phyloP scores from a whole-genome alignment of 2,797 vertebrate species.

The Anas georgica region DNA sequence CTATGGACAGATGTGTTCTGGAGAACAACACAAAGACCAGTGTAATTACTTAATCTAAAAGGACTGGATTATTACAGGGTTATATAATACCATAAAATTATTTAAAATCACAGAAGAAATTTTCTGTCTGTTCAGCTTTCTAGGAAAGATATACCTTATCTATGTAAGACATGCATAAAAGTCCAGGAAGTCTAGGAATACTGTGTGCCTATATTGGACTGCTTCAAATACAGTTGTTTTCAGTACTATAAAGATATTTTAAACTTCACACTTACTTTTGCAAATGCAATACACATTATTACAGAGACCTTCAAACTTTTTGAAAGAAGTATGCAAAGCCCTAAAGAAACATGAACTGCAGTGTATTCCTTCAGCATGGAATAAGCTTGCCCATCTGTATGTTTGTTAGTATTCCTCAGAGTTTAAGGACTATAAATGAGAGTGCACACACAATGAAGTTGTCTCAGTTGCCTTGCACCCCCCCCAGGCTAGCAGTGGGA shows the following conservation, averaged over 20 bases:
- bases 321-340: neutral
- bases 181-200: neutral
- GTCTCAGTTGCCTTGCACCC: neutral
- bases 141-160: neutral
- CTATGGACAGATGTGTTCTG: neutral
- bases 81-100: neutral
- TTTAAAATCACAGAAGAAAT: neutral
- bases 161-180: neutral
- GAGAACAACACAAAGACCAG: neutral
- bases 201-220: neutral
- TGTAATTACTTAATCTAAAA: slow-evolving; percentile 2
- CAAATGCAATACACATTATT: neutral
- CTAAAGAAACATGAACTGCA: neutral
- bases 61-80: neutral
- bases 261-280: neutral
- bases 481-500: neutral
- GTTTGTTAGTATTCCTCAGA: neutral
- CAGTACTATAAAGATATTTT: neutral
- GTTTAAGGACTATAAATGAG: neutral
- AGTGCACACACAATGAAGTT: neutral
- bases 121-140: neutral
- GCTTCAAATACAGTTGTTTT: neutral
- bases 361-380: neutral
- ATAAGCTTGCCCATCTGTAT: neutral
- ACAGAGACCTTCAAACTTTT: neutral